phyloP scores from a whole-genome alignment of 2,797 vertebrate genomes.

The Nasua narica region DNA sequence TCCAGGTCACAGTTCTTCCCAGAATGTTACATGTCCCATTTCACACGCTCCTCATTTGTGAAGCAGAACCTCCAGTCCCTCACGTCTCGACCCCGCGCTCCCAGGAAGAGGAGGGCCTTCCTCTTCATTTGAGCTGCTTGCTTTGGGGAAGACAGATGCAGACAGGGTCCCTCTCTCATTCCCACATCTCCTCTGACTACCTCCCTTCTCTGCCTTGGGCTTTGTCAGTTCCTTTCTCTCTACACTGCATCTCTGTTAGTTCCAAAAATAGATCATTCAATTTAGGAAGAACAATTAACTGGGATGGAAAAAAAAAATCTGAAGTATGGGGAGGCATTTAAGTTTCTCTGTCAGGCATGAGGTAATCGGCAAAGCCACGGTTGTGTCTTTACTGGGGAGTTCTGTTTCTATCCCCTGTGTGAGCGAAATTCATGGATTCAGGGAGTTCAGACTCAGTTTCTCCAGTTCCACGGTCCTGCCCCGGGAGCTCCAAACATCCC shows the following conservation, averaged over 20 bases:
- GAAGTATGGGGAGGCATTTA: constrained; percentile 49
- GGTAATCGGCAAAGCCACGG: not conserved
- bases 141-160: not conserved
- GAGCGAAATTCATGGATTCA: not conserved
- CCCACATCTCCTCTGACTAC: not conserved
- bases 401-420: not conserved
- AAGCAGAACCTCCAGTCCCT: not conserved
- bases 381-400: not conserved
- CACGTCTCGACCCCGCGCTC: not conserved
- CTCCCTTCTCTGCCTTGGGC: constrained; percentile 30
- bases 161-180: not conserved
- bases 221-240: constrained; percentile 60
- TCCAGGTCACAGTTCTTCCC: not conserved
- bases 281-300: constrained; percentile 72
- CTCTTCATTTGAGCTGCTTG: not conserved
- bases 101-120: not conserved
- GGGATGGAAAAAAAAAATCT: constrained; percentile 50
- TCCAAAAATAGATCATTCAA: constrained; percentile 75
- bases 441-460: not conserved
- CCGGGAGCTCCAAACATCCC: not conserved
- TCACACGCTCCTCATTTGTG: not conserved
- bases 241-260: constrained; percentile 47
- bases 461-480: not conserved
- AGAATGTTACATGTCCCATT: not conserved
- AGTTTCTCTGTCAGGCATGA: constrained; percentile 38